A percentile compares a stretch with the other conserved stretches of the same genome.
Conservation (phyloP, 2,888 invertebrate genomes). For the Dynastes maya region DNA sequence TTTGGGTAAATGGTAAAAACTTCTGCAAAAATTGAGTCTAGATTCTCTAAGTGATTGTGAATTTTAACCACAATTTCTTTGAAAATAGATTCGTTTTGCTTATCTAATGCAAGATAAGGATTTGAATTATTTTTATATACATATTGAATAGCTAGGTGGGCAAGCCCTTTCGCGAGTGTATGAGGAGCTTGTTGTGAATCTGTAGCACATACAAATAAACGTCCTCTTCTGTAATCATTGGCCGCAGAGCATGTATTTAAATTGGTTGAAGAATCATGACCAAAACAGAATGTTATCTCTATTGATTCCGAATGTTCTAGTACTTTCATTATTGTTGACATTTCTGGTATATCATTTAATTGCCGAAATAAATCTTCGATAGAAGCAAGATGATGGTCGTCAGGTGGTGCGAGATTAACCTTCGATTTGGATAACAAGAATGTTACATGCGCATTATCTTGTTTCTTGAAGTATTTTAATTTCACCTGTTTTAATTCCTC, state of each 20-base stretch:
- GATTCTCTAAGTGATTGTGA: neutral
- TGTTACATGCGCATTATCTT: neutral
- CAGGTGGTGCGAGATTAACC: neutral
- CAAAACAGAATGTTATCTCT: constrained; percentile 12
- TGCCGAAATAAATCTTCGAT: constrained; percentile 4
- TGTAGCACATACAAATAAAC: neutral
- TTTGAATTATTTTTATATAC: neutral
- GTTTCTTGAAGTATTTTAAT: constrained; percentile 8
- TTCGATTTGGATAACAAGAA: constrained; percentile 5
- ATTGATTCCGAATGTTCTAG: constrained; percentile 2
- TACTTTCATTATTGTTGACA: constrained; percentile 15
- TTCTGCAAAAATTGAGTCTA: neutral
- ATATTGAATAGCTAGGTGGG: neutral
- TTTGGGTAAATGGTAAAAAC: neutral
- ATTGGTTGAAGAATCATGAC: neutral
- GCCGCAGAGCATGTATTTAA: neutral
- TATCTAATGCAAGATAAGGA: neutral
- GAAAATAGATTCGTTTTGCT: neutral
- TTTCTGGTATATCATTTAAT: neutral
- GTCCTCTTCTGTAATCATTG: neutral
- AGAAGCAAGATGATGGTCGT: neutral
- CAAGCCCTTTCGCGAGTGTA: neutral
- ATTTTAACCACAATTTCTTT: neutral
- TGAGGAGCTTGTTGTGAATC: neutral
- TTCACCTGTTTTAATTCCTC: constrained; percentile 7